Percentiles rank a stretch among this genome's conserved stretches.
phyloP scores from a whole-genome alignment of 2,797 vertebrate genomes.

The Muscicapa comitata region DNA sequence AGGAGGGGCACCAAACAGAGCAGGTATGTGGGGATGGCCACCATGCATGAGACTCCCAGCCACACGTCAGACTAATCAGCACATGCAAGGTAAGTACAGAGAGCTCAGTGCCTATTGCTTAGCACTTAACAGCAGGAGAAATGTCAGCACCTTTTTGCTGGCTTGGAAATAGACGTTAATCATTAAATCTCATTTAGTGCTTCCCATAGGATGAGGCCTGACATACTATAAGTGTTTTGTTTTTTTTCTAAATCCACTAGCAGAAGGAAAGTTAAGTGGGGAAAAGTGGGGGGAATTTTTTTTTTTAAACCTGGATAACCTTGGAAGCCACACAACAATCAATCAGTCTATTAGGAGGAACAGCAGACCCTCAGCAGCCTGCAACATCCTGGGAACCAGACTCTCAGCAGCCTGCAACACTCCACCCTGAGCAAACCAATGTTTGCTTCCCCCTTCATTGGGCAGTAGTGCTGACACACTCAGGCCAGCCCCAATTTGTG shows the following conservation, averaged over 20 bases:
- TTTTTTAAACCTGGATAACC: neutral
- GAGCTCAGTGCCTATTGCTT: constrained; percentile 59
- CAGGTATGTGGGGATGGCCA: neutral
- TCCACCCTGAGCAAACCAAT: neutral
- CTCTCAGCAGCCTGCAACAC: neutral
- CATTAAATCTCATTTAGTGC: neutral
- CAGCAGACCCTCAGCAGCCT: neutral
- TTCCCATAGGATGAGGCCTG: neutral
- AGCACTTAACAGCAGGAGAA: constrained; percentile 67
- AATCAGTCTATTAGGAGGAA: neutral
- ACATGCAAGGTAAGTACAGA: constrained; percentile 59
- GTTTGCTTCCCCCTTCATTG: neutral
- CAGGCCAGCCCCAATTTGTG: neutral
- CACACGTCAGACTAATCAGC: constrained; percentile 59
- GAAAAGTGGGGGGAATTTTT: neutral
- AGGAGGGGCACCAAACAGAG: neutral
- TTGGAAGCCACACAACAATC: neutral
- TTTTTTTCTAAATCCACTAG: neutral
- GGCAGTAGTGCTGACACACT: accelerated
- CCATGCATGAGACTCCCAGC: accelerated
- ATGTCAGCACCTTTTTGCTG: neutral
- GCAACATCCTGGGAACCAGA: neutral
- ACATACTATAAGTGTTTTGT: neutral
- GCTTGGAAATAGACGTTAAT: neutral
- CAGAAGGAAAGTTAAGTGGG: neutral